phyloP scores from a whole-genome alignment of 2,888 invertebrate species.

The Sarcophaga caerulescens region DNA sequence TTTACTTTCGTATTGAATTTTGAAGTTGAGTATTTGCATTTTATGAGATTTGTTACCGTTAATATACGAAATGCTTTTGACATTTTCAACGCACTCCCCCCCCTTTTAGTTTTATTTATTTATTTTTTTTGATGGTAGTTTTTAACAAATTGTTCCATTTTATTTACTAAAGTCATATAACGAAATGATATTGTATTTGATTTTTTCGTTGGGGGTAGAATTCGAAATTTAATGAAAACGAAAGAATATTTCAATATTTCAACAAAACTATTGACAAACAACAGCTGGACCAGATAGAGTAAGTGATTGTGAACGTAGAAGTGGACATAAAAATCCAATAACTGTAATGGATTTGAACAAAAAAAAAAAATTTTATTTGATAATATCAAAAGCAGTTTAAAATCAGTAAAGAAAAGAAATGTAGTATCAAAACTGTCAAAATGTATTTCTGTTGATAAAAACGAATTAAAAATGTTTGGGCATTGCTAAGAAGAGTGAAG shows the following conservation, averaged over 20 bases:
- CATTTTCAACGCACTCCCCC: neutral
- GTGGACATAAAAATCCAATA: neutral
- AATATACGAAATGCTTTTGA: constrained; percentile 10
- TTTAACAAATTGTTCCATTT: neutral
- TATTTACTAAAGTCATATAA: neutral
- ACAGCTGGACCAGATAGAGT: constrained; percentile 4
- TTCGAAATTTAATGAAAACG: neutral
- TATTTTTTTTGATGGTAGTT: neutral
- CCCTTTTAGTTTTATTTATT: neutral
- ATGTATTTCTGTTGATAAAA: no score
- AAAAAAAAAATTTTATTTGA: neutral
- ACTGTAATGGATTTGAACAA: neutral
- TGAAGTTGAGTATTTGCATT: neutral
- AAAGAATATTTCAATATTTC: neutral
- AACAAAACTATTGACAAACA: neutral
- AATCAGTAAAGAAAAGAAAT: no score
- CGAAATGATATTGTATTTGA: no score
- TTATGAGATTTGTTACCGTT: constrained; percentile 32
- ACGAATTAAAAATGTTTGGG: no score
- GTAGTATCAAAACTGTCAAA: no score
- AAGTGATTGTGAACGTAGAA: neutral
- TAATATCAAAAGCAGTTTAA: no score
- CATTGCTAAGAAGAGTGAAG: no score
- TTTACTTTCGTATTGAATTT: neutral
- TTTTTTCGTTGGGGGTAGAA: neutral